Evolutionary conservation across 1,140 invertebrate species (phyloP).

Genomic region (Drosophila kikkawai): DNA sequence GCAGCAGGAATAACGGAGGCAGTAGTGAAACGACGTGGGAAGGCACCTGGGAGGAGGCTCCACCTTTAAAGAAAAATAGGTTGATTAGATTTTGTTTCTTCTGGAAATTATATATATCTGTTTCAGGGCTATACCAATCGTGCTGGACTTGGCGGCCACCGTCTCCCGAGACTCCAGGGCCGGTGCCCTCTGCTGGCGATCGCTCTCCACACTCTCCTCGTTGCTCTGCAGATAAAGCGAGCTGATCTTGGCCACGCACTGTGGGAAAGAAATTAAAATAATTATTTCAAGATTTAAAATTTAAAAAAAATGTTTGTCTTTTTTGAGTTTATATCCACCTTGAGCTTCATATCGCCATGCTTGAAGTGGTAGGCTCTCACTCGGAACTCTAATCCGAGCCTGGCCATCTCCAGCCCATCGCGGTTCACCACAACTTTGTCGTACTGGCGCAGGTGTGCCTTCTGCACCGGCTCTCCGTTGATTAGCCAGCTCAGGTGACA

Average conservation of each 20-base stretch:
- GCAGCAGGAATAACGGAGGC: constrained; percentile 49
- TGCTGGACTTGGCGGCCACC: constrained; percentile 85
- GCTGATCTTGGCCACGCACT: constrained; percentile 93
- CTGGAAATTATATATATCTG: accelerated
- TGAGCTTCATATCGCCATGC: constrained; percentile 93
- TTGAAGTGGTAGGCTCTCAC: constrained; percentile 91
- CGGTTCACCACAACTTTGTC: constrained; percentile 77
- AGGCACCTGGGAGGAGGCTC: constrained; percentile 39
- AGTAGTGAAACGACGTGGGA: constrained; percentile 48
- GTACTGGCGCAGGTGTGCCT: constrained; percentile 77
- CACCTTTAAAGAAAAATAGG: constrained; percentile 19
- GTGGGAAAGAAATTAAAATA: not conserved
- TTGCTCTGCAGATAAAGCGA: constrained; percentile 93
- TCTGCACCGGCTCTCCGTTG: constrained; percentile 92
- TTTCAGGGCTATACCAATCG: constrained; percentile 82
- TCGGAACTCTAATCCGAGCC: constrained; percentile 90
- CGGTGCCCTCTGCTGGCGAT: constrained; percentile 87
- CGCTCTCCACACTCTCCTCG: constrained; percentile 92
- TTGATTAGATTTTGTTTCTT: not conserved
- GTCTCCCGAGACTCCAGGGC: constrained; percentile 88
- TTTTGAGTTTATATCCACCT: constrained; percentile 80
- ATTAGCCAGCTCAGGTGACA: constrained; percentile 94
- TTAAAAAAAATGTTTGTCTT: not conserved
- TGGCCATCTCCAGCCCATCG: constrained; percentile 89
- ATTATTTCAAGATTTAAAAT: not conserved